A percentile compares a stretch with the other conserved stretches of the same genome.
These are phyloP conservation scores for Borostomias antarcticus DNA, from an alignment of 2,797 vertebrate genomes.

Conservation along the genomic window DNA sequence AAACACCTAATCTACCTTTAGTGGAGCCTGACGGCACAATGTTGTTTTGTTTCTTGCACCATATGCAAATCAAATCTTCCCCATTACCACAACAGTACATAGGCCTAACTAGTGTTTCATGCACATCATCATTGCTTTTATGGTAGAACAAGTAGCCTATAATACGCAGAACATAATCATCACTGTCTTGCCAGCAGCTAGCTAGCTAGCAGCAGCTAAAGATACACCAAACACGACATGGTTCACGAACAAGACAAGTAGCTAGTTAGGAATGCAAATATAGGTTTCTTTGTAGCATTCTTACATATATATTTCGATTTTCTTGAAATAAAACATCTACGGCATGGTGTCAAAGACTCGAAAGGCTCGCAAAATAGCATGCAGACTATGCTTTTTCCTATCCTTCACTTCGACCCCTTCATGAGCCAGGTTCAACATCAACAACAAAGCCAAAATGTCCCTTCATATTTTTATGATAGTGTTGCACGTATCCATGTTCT, in stretches of 20 bases:
- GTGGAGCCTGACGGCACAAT: neutral
- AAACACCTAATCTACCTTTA: neutral
- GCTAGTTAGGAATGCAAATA: no score
- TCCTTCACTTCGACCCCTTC: neutral
- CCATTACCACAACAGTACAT: neutral
- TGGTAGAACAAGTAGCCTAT: no score
- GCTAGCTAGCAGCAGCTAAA: neutral
- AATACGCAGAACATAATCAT: no score
- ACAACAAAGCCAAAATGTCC: neutral
- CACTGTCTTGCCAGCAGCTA: slow-evolving; percentile 9
- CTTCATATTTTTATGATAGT: neutral
- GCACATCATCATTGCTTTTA: neutral
- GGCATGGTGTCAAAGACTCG: neutral
- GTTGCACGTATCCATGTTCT: neutral
- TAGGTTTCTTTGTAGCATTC: no score
- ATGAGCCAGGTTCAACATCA: neutral
- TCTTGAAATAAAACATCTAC: neutral
- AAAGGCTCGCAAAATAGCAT: no score
- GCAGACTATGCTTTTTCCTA: neutral
- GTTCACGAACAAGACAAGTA: no score
- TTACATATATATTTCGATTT: no score
- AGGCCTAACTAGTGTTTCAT: neutral
- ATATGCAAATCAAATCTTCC: neutral
- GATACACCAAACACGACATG: neutral
- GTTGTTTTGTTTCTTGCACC: no score